Evolutionary conservation across 1,140 invertebrate species (phyloP).

Genomic region (Pseudomyrmex pallidus): DNA sequence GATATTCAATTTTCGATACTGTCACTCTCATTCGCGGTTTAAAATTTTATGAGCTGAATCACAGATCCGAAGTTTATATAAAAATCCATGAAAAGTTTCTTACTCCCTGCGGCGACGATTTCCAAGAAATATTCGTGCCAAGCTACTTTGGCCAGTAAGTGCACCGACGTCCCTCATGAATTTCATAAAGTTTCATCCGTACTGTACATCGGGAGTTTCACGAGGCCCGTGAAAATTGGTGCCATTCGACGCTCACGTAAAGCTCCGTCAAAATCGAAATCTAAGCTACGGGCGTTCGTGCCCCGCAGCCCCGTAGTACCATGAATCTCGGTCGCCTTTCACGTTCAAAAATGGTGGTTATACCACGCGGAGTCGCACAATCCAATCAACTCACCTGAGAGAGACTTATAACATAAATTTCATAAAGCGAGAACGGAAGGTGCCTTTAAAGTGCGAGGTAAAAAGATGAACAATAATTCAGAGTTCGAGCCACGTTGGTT

Average conservation of each 20-base stretch:
- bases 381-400: slow-evolving; percentile 67
- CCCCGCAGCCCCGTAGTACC: slow-evolving; percentile 31
- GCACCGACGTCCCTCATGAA: slow-evolving; percentile 66
- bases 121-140: slow-evolving; percentile 41
- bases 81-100: slow-evolving; percentile 56
- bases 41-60: slow-evolving; percentile 44
- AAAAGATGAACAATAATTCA: slow-evolving; percentile 33
- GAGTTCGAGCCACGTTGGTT: neutral
- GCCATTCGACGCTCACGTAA: slow-evolving; percentile 62
- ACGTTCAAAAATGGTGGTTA: slow-evolving; percentile 60
- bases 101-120: slow-evolving; percentile 51
- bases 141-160: slow-evolving; percentile 39
- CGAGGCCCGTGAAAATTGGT: slow-evolving; percentile 70
- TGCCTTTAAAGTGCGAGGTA: slow-evolving; percentile 2
- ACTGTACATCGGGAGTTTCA: slow-evolving; percentile 67
- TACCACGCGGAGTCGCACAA: slow-evolving; percentile 47
- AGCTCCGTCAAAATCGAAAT: slow-evolving; percentile 71
- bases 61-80: slow-evolving; percentile 36
- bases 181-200: slow-evolving; percentile 75
- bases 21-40: slow-evolving; percentile 32
- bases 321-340: slow-evolving; percentile 65
- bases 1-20: slow-evolving; percentile 29
- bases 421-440: slow-evolving; percentile 56
- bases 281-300: slow-evolving; percentile 61
- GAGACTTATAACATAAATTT: slow-evolving; percentile 68